Base-by-base conservation (phyloP, 1,140 invertebrate species). In the Drosophila arawakana region DNA sequence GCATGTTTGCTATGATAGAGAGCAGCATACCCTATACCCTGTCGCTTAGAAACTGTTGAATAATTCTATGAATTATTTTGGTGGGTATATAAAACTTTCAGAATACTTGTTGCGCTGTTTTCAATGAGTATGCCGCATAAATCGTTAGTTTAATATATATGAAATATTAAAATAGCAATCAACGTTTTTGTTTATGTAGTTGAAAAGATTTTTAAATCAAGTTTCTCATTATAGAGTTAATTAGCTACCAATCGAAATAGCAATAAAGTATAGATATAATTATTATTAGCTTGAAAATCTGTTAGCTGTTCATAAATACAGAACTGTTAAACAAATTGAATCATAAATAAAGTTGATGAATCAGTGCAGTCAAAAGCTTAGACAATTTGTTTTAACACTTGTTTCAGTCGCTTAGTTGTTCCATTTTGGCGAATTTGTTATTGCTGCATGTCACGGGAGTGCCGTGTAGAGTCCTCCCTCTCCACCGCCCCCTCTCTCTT, bases 341-440 rank as follows among this genome's bases (percentile, higher is more conserved):
- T 34, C 30, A 52, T 52, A 52, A 52, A 52, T 52, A n/a, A 7
- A 13, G 25, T 6, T n/a, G 25, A 30, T 30, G 25, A 30, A 30
- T 30, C 25, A 30, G 25, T 30, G 25, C 41, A 10, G 41, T 6
- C 41, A 43, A 52, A n/a, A 52, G 49, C 49, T 25, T 1, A 8
- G 49, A 34, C 25, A 52, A 52, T 34, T 34, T 52, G 49, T 3
- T 8, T 8, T 18, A 39, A 39, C 37, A 39, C 37, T 39, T 8
- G 37, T 39, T 30, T 39, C 37, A 39, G 35, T 5, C 11, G 5
- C 15, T 15, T 15, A 15, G 39, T 11, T 41, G 39, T 41, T n/a
- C 2, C 39, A 41, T 41, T 41, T 41, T 41, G 10, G 10, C 11
- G n/a, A 39, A 68, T 54, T 59, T 68, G 58, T 47, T 68, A 81